phyloP scores from a whole-genome alignment of 2,113 vertebrate species.

The Paramisgurnus dabryanus region DNA sequence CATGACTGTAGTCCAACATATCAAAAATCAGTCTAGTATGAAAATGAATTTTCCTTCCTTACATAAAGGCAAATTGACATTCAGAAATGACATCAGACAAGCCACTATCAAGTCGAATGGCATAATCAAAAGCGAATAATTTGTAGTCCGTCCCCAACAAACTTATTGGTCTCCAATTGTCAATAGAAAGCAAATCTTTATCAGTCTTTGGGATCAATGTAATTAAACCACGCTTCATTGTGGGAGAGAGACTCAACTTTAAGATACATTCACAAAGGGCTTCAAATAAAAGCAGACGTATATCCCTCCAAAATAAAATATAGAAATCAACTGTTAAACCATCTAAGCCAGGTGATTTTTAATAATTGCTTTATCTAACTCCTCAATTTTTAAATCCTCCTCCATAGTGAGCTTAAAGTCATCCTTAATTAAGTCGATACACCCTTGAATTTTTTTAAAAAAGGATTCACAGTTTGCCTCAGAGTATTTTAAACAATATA shows the following conservation, averaged over 20 bases:
- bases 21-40: background rate
- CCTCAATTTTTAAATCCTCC: background rate
- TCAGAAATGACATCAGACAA: too few relatives aligned
- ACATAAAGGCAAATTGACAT: background rate
- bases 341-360: conserved; percentile 5
- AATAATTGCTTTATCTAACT: background rate
- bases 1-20: too few relatives aligned
- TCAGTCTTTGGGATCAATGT: too few relatives aligned
- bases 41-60: conserved; percentile 14
- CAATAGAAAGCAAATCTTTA: too few relatives aligned
- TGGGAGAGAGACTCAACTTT: too few relatives aligned
- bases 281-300: background rate
- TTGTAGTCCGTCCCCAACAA: too few relatives aligned
- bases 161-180: too few relatives aligned
- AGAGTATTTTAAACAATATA: background rate
- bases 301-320: background rate
- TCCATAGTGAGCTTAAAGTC: background rate
- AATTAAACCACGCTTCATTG: too few relatives aligned
- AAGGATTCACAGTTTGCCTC: background rate
- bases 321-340: background rate
- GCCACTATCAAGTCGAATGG: too few relatives aligned
- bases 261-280: too few relatives aligned
- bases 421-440: background rate
- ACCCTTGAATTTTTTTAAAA: background rate
- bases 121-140: too few relatives aligned